Evolutionary conservation across 2,888 invertebrate species (phyloP), one percentile per base, ranked within the genome.

Genomic region (Scelioninae gen. 2): DNA sequence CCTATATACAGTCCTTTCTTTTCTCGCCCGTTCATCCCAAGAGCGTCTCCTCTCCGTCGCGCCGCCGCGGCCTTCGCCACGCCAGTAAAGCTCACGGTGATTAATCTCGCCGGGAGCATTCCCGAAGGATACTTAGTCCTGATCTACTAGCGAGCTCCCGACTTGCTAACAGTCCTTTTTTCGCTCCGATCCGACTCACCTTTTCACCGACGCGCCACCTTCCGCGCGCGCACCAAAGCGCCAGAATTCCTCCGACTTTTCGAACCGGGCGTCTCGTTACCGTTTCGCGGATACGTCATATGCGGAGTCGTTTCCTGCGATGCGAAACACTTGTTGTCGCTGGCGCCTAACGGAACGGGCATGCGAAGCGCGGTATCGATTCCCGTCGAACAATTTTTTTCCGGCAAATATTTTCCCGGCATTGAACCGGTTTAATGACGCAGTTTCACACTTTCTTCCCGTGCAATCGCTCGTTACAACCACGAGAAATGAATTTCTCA

Each of bases 61-160:
- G 28, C 19, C 39, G 18, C 13, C 22, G 13, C 15, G 19, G 19
- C 22, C 58, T 22, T 60, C 50, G 50, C 35, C 50, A 64, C 73
- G 68, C 74, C 64, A 52, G 75, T 65, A 58, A 60, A 73, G 64
- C 71, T 77, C 76, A 74, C 74, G 77, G 81, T 79, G 81, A 82
- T 82, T 82, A 81, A 82, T 82, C 81, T 81, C 77, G 75, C 80
- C 75, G 64, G 77, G 70, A 77, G 80, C 77, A 80, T 80, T 81
- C 79, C 81, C 81, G 78, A 80, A 78, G 80, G 81, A 80, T 81
- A 81, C 81, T 81, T 82, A 79, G 79, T 77, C 75, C 80, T 79
- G 81, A 80, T 82, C 81, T 81, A 81, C 77, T 79, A 80, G 80
- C 78, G 45, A 68, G 73, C 74, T 77, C 71, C 73, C 68, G 71